Percentiles rank a stretch among this genome's conserved stretches.
phyloP scores from a whole-genome alignment of 2,113 vertebrate species.

The Calidris pugnax region DNA sequence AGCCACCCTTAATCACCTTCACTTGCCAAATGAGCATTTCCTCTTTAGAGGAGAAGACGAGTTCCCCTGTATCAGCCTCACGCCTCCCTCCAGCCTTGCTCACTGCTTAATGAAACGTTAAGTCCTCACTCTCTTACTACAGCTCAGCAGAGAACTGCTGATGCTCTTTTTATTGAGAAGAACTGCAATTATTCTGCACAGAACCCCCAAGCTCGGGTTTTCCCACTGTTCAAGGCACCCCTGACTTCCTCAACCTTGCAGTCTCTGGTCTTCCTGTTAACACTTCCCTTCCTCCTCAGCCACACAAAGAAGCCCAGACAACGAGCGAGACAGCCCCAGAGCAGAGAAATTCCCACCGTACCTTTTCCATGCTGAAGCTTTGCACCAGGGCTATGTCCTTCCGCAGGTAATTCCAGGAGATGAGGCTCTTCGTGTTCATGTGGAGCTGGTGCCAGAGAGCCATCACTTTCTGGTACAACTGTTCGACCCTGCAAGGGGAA shows the following conservation, averaged over 20 bases:
- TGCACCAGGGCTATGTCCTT: conserved; percentile 88
- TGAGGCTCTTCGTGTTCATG: conserved; percentile 94
- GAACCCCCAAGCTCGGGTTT: background rate
- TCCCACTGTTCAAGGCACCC: background rate
- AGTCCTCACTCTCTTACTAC: background rate
- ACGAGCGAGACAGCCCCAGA: fast-evolving
- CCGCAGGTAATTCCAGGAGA: conserved; percentile 93
- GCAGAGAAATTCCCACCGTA: conserved; percentile 29
- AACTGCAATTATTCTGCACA: background rate
- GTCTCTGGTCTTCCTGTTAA: background rate
- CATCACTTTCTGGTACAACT: conserved; percentile 98
- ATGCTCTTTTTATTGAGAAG: background rate
- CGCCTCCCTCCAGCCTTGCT: background rate
- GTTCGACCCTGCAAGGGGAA: conserved; percentile 82
- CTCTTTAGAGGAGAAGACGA: background rate
- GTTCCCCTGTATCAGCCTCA: fast-evolving
- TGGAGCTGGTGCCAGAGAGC: conserved; percentile 96
- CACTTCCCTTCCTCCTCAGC: background rate
- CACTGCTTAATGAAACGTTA: fast-evolving
- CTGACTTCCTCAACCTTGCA: background rate
- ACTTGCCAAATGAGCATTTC: fast-evolving
- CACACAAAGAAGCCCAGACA: background rate
- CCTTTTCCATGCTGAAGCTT: conserved; percentile 89
- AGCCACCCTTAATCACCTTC: background rate
- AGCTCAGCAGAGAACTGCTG: background rate